Evolutionary conservation across 2,888 invertebrate genomes (phyloP), one percentile per base, ranked within the genome.

Genomic region (Mellilla xanthometata): DNA sequence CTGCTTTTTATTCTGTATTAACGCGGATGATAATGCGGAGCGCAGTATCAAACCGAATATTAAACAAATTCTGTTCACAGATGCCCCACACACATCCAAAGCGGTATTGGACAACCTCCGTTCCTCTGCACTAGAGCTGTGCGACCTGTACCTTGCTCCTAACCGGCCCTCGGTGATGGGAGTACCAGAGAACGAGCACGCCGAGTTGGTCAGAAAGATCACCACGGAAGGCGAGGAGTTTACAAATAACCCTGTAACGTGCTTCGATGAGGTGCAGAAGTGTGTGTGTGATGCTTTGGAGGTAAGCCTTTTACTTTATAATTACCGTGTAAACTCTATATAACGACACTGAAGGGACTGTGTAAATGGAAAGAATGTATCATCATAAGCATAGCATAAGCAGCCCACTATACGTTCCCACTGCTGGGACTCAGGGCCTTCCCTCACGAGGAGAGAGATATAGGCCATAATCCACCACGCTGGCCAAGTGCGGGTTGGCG

Each of bases 181-280:
- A 1, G 54, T 81, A 2, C 79, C 85, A 0, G 83, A 80, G 26
- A 75, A 79, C 56, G 80, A 80, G 22, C 76, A 87, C 49, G 62
- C 81, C 1, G 87, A 86, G 8, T 56, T 88, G 0, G 88, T 88
- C 26, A 71, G 86, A 35, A 86, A 83, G 48, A 84, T 89, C 40
- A 88, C 85, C 1, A 85, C 78, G 0, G 87, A 88, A 39, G 87
- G 85, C 1, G 87, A 84, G 19, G 85, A 85, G 42, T 89, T 89
- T 34, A 72, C 80, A 0, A 77, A 65, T 26, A 87, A 81, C 28
- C 85, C 89, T 0, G 94, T 95, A 45, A 87, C 91, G 2, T 96
- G 97, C 92, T 98, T 98, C 76, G 97, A 97, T 71, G 95, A 95
- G 50, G 91, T 96, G 10, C 95, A 96, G 78, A 89, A 91, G 50